phyloP scores from a whole-genome alignment of 1,140 invertebrate species.

The Apis cerana region DNA sequence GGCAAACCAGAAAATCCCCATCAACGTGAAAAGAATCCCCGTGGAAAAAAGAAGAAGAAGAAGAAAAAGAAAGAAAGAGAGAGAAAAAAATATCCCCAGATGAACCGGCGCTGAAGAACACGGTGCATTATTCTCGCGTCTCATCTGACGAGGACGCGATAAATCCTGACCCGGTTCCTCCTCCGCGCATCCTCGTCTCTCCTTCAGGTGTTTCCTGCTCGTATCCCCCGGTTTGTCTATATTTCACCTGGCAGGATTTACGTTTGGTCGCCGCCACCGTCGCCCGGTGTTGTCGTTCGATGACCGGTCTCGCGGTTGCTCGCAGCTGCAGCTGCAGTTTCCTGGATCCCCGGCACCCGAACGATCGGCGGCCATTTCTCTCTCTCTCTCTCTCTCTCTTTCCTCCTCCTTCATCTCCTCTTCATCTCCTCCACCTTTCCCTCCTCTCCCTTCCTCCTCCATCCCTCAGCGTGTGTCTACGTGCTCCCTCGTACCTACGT shows the following conservation, averaged over 20 bases:
- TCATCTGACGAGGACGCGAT: slow-evolving; percentile 22
- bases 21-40: neutral
- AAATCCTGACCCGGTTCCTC: slow-evolving; percentile 19
- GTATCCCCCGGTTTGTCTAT: slow-evolving; percentile 30
- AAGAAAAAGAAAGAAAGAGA: neutral
- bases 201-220: slow-evolving; percentile 41
- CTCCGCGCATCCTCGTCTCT: slow-evolving; percentile 5
- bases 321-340: slow-evolving; percentile 56
- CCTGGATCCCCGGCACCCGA: slow-evolving; percentile 47
- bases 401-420: neutral
- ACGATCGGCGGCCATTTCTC: slow-evolving; percentile 10
- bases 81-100: neutral
- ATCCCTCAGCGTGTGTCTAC: neutral
- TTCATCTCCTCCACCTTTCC: neutral
- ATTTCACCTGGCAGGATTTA: slow-evolving; percentile 46
- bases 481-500: slow-evolving; percentile 4
- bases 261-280: slow-evolving; percentile 26
- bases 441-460: too few relatives aligned
- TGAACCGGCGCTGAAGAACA: neutral
- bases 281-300: slow-evolving; percentile 39
- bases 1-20: neutral
- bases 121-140: slow-evolving; percentile 11
- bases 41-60: neutral
- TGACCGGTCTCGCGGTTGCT: slow-evolving; percentile 26
- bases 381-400: neutral